phyloP scores from a whole-genome alignment of 2,113 vertebrate species.

The Haplotaxodon microlepis region DNA sequence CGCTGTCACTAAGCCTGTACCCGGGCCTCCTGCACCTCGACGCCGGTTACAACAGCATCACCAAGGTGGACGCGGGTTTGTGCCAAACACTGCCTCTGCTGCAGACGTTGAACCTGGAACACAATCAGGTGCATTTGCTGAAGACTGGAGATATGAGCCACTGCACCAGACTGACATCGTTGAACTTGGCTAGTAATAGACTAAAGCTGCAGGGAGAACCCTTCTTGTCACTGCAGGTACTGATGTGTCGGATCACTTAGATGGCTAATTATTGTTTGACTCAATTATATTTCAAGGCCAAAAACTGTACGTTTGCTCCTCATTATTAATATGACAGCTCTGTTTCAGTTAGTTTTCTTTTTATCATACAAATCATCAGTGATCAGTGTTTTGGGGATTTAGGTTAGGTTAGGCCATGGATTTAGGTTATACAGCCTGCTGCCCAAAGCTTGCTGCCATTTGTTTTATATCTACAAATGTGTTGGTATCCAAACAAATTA shows the following conservation, averaged over 20 bases:
- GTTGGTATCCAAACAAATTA: not conserved
- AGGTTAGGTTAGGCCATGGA: not conserved
- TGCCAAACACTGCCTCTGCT: constrained; percentile 74
- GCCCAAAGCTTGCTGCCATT: not conserved
- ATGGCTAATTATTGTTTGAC: not conserved
- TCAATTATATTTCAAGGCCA: not conserved
- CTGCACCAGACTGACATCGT: constrained; percentile 68
- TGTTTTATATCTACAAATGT: not conserved
- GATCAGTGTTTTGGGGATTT: not conserved
- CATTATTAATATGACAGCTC: not conserved
- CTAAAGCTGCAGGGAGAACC: constrained; percentile 73
- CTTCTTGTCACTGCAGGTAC: constrained; percentile 73
- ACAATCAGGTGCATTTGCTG: constrained; percentile 77
- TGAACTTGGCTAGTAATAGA: constrained; percentile 78
- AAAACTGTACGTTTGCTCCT: not conserved
- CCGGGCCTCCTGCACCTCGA: constrained; percentile 70
- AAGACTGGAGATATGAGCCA: constrained; percentile 64
- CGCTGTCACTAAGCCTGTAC: constrained; percentile 72
- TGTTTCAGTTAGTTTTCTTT: not conserved
- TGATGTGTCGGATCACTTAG: not conserved
- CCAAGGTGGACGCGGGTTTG: constrained; percentile 68
- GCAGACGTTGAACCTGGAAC: constrained; percentile 72
- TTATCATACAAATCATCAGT: not conserved
- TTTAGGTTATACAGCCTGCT: not conserved
- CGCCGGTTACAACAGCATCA: constrained; percentile 79